Percentiles rank a stretch among this genome's conserved stretches.
These are phyloP conservation scores for Mesorhabditis sp. DNA, from an alignment of 2,888 invertebrate genomes.

Conservation along the genomic window DNA sequence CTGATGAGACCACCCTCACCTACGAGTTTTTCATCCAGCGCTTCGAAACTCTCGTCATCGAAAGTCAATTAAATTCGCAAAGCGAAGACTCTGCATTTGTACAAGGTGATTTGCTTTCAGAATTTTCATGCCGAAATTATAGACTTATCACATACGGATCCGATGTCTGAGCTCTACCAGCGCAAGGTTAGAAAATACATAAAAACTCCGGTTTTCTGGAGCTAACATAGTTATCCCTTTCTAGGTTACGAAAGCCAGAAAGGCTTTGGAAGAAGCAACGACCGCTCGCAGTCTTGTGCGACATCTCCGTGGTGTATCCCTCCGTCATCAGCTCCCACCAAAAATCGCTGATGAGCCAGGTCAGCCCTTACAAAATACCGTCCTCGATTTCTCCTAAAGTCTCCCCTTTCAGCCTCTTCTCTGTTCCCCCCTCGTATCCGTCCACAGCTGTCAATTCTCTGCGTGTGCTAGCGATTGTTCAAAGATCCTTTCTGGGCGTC, in stretches of 20 bases:
- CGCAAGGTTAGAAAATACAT: constrained; percentile 69
- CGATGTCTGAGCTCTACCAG: constrained; percentile 78
- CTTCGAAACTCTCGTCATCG: constrained; percentile 89
- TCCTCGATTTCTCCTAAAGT: no score
- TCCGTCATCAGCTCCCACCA: constrained; percentile 48
- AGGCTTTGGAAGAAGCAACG: constrained; percentile 73
- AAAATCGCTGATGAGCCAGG: constrained; percentile 11
- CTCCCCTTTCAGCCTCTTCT: no score
- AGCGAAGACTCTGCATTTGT: constrained; percentile 42
- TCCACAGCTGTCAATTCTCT: no score
- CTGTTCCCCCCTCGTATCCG: no score
- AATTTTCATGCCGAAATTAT: constrained; percentile 58
- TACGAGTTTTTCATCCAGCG: constrained; percentile 95
- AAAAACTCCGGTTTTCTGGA: no score
- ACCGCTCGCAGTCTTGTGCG: constrained; percentile 65
- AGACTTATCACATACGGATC: constrained; percentile 85
- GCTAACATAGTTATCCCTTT: no score
- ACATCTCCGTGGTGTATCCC: constrained; percentile 44
- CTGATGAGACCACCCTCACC: constrained; percentile 80
- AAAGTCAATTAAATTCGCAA: constrained; percentile 75
- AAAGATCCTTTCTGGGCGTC: no score
- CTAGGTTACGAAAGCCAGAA: constrained; percentile 68
- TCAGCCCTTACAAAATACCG: not conserved
- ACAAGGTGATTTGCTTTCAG: constrained; percentile 48
- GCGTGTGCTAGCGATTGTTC: no score